A percentile compares a stretch with the other conserved stretches of the same genome.
phyloP scores from a whole-genome alignment of 1,140 invertebrate genomes.

The Holotrichia oblita region DNA sequence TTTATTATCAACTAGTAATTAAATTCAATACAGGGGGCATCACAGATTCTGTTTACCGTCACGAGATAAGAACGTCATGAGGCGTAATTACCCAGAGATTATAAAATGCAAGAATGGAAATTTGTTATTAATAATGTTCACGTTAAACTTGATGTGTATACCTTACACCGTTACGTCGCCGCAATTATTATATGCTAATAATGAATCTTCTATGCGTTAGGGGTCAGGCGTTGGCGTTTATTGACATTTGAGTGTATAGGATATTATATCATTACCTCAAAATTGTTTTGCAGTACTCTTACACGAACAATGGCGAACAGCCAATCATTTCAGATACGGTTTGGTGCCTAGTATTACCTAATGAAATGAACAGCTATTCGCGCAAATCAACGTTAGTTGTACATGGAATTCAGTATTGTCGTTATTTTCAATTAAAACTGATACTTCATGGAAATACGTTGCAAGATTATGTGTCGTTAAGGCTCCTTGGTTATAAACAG shows the following conservation, averaged over 20 bases:
- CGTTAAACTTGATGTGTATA: not conserved
- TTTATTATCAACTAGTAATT: conserved; percentile 28
- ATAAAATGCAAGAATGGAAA: conserved; percentile 16
- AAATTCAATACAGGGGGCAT: conserved; percentile 14
- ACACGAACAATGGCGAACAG: not conserved
- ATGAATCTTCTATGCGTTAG: not conserved
- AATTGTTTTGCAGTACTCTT: not conserved
- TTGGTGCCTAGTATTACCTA: not conserved
- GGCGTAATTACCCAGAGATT: not conserved
- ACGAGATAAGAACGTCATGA: conserved; percentile 6
- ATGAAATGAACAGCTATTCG: not conserved
- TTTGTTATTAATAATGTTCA: conserved; percentile 25
- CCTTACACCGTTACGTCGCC: conserved; percentile 1
- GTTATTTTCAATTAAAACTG: no score
- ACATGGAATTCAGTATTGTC: no score
- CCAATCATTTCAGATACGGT: not conserved
- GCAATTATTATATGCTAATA: conserved; percentile 7
- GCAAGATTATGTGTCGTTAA: no score
- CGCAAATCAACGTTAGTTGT: not conserved
- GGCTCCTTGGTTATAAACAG: no score
- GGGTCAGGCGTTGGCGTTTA: not conserved
- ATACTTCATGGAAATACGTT: no score
- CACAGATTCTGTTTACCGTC: not conserved
- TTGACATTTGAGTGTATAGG: not conserved
- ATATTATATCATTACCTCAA: conserved; percentile 4